These are phyloP conservation scores for Cremastobaeus sp. DNA, from an alignment of 2,888 invertebrate species.

Conservation along the genomic window DNA sequence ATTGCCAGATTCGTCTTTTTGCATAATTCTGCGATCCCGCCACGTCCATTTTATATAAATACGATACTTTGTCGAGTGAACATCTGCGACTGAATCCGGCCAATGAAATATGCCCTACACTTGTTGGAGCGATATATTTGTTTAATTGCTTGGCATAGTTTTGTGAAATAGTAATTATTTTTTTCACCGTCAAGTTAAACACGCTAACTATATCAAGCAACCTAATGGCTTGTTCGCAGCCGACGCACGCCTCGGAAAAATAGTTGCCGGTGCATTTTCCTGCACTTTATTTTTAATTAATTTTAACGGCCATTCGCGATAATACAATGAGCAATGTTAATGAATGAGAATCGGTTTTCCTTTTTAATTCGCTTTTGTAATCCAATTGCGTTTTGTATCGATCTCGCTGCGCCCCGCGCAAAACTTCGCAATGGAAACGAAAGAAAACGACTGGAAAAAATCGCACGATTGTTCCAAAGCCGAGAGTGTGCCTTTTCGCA, in stretches of 20 bases:
- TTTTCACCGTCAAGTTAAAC: constrained; percentile 14
- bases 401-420: too few species aligned
- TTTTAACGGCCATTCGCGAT: constrained; percentile 3
- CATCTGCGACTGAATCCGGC: constrained; percentile 18
- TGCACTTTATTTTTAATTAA: constrained; percentile 11
- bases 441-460: too few species aligned
- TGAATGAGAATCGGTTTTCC: too few species aligned
- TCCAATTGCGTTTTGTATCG: too few species aligned
- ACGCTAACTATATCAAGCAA: constrained; percentile 8
- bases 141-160: constrained; percentile 33
- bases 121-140: constrained; percentile 25
- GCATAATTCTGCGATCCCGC: too few species aligned
- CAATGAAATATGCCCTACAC: constrained; percentile 29
- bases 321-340: too few species aligned
- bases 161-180: constrained; percentile 33
- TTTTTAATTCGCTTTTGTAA: too few species aligned
- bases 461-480: too few species aligned
- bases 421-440: too few species aligned
- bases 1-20: too few species aligned
- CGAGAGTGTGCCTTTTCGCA: too few species aligned
- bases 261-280: neutral
- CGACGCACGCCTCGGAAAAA: constrained; percentile 1
- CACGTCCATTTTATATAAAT: too few species aligned
- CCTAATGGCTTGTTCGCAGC: constrained; percentile 11
- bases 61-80: constrained; percentile 31